A percentile compares a stretch with the other conserved stretches of the same genome.
Evolutionary conservation across 2,113 vertebrate species (phyloP).

Genomic region (Hoplias malabaricus): DNA sequence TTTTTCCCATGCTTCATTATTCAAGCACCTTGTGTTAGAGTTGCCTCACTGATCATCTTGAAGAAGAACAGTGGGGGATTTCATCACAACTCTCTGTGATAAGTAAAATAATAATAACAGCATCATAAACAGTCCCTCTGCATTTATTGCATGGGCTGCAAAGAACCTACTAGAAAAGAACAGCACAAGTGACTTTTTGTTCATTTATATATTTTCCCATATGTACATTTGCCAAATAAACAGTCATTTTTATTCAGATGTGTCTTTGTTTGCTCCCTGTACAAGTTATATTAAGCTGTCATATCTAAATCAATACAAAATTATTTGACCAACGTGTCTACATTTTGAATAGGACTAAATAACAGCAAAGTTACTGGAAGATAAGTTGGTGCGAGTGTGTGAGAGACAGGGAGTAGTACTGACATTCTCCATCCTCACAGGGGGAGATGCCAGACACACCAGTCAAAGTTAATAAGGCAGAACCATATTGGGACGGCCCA

Average conservation of each 20-base stretch:
- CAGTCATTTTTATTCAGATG: too few relatives aligned
- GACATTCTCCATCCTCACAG: constrained; percentile 19
- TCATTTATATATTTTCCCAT: too few relatives aligned
- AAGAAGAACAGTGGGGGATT: constrained; percentile 43
- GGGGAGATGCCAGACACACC: neutral
- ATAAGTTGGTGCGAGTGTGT: neutral
- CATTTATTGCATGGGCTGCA: neutral
- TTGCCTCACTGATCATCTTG: constrained; percentile 69
- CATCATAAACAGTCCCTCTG: constrained; percentile 43
- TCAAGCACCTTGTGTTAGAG: constrained; percentile 59
- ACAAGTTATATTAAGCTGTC: too few relatives aligned
- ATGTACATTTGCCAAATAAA: too few relatives aligned
- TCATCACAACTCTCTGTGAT: constrained; percentile 41
- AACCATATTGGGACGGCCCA: constrained; percentile 15
- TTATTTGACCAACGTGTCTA: too few relatives aligned
- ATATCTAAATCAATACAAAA: too few relatives aligned
- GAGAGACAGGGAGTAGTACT: constrained; percentile 5
- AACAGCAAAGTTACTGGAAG: constrained; percentile 1
- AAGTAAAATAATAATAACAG: constrained; percentile 62
- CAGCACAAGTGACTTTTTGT: too few relatives aligned
- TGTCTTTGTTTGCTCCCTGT: too few relatives aligned
- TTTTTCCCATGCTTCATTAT: constrained; percentile 59
- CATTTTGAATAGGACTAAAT: too few relatives aligned
- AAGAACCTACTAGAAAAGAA: too few relatives aligned
- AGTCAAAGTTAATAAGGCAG: constrained; percentile 49